A percentile compares a stretch with the other conserved stretches of the same genome.
Conservation (phyloP, 2,888 invertebrate genomes). For the Scaptomyza reducta region DNA sequence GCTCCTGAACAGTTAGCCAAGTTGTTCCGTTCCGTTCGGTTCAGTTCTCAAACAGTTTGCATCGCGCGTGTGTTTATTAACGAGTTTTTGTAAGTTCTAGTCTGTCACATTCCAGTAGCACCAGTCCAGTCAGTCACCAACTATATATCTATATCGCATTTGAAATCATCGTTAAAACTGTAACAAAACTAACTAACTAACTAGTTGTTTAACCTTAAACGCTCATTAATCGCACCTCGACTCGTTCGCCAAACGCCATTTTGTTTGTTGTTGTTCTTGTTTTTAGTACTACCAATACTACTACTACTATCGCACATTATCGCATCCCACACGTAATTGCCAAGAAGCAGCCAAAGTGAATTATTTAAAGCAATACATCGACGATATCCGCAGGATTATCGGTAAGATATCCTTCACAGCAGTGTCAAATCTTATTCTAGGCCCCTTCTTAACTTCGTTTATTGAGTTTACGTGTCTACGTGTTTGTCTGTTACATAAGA, state of each 20-base stretch:
- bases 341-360: constrained; percentile 84
- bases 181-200: constrained; percentile 13
- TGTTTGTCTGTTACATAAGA: constrained; percentile 49
- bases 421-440: background rate
- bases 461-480: constrained; percentile 7
- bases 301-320: constrained; percentile 49
- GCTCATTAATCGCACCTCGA: constrained; percentile 46
- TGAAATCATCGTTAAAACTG: constrained; percentile 36
- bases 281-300: constrained; percentile 25
- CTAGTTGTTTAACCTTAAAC: constrained; percentile 1
- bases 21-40: constrained; percentile 55
- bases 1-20: constrained; percentile 43
- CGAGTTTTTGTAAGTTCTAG: constrained; percentile 67
- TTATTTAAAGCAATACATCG: constrained; percentile 85
- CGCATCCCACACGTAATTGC: constrained; percentile 46
- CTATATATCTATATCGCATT: constrained; percentile 21
- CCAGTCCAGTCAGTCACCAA: constrained; percentile 22
- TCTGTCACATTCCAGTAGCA: constrained; percentile 10
- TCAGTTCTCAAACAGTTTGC: constrained; percentile 19
- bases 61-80: constrained; percentile 27
- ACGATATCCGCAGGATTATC: constrained; percentile 85
- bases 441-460: background rate
- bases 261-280: constrained; percentile 42
- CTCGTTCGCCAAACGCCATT: constrained; percentile 58
- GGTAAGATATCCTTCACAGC: constrained; percentile 78